Evolutionary conservation across 2,888 invertebrate species (phyloP), one percentile per base, ranked within the genome.

Genomic region (Drosophila longiperda): DNA sequence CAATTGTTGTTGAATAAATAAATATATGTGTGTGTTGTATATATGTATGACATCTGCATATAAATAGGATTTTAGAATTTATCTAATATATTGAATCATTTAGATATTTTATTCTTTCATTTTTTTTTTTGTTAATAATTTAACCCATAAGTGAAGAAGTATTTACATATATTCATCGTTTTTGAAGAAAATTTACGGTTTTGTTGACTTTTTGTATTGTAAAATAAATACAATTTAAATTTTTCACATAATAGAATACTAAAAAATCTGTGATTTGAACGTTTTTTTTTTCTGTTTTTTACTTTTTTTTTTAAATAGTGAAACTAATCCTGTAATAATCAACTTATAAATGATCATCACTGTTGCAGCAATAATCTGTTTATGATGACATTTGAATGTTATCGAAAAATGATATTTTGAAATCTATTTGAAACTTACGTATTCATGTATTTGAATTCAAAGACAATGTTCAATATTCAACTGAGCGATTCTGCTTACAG

Each of bases 121-220:
- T 17, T 36, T 15, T 45, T 23, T 29, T 6, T 68, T 57, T 26
- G 17, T 54, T 5, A 38, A 15, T 29, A 38, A 69, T 80, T 29
- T 29, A 71, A 75, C 66, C 63, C 57, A 70, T 70, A 80, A 66
- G 75, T 70, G 66, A 78, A 75, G 63, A 70, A 75, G 60, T 78
- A 78, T 78, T 70, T 78, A 78, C 77, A 78, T 52, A 75, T 61
- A 69, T 40, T 75, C 52, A 66, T 58, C 59, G 49, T 40, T 67
- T 55, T 55, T 45, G 52, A 65, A 66, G 65, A 79, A 79, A 68
- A 65, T 60, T 12, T 54, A 48, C 38, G 57, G 57, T 42, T 42
- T 57, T 57, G 57, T 50, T 64, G 55, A 55, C 38, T 70, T 58
- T 42, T 61, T 61, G 61, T 62, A 70, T 70, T 66, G 58, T 69